Evolutionary conservation across 2,888 invertebrate genomes (phyloP), one percentile per base, ranked within the genome.

Genomic region (Ptycholaimellus sp.): DNA sequence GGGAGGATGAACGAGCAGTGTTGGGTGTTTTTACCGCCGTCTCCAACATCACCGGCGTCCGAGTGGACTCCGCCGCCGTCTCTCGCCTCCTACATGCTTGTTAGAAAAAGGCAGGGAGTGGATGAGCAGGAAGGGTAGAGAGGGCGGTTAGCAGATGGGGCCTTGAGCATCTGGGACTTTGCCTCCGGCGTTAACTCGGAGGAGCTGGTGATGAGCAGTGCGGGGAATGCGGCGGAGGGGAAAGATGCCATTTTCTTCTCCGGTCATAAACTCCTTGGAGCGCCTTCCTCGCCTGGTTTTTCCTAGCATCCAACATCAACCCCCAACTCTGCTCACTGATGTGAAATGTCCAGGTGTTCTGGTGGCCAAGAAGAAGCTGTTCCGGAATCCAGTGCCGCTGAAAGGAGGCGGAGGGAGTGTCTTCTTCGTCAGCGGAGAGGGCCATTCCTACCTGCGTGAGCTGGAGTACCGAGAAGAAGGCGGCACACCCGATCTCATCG

Each of bases 171-270:
- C 39, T 47, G 7, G 42, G 48, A n/a, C n/a, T n/a, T n/a, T n/a
- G n/a, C n/a, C n/a, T n/a, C n/a, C n/a, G n/a, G n/a, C n/a, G n/a
- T n/a, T n/a, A n/a, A n/a, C n/a, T n/a, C n/a, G n/a, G n/a, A n/a
- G n/a, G n/a, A n/a, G n/a, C n/a, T n/a, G n/a, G n/a, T n/a, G n/a
- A n/a, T n/a, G n/a, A n/a, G n/a, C n/a, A n/a, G n/a, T n/a, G n/a
- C n/a, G n/a, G n/a, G n/a, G 76, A 82, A 83, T 56, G 79, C 82
- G 0, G 66, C 71, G 11, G 69, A 71, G 49, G 71, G 73, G 59
- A 81, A 82, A 56, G 83, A 85, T 60, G 81, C 80, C 1, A 64
- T 83, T 38, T 80, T 79, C 60, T 76, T 83, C 57, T 76, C 80
- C 36, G 73, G 77, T 34, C 81, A 81, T 64, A 82, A 82, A 60